A percentile compares a stretch with the other conserved stretches of the same genome.
phyloP scores from a whole-genome alignment of 2,888 invertebrate genomes.

The Lepidocyrtoides sp. region DNA sequence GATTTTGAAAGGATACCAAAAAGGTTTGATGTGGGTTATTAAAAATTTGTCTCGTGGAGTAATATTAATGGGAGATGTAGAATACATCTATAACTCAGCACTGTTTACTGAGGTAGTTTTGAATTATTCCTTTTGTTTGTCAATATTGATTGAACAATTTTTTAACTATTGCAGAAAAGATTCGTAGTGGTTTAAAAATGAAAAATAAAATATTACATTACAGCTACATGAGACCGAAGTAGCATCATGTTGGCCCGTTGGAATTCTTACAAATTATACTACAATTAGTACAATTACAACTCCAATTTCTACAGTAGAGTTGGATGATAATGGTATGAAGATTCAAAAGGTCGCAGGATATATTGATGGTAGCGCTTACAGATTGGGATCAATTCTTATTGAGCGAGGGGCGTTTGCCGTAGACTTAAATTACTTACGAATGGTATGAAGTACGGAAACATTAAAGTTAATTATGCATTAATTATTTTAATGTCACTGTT shows the following conservation, averaged over 20 bases:
- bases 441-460: slow-evolving; percentile 19
- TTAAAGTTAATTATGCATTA: background rate
- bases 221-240: slow-evolving; percentile 58
- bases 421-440: slow-evolving; percentile 58
- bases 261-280: slow-evolving; percentile 9
- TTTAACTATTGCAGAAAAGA: background rate
- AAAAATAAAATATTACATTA: background rate
- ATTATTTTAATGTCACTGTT: no score
- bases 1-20: slow-evolving; percentile 35
- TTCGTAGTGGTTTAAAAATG: background rate
- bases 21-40: slow-evolving; percentile 58
- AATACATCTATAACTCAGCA: slow-evolving; percentile 57
- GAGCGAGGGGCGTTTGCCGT: slow-evolving; percentile 65
- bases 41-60: slow-evolving; percentile 62
- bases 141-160: background rate
- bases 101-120: slow-evolving; percentile 61
- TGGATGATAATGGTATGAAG: background rate
- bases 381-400: slow-evolving; percentile 22
- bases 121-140: background rate
- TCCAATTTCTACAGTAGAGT: slow-evolving; percentile 25
- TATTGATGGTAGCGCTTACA: background rate
- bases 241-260: slow-evolving; percentile 73
- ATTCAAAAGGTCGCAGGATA: slow-evolving; percentile 30
- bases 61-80: slow-evolving; percentile 54
- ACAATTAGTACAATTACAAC: slow-evolving; percentile 37